Evolutionary conservation across 1,140 invertebrate species (phyloP), one percentile per base, ranked within the genome.

Genomic region (Hyposmocoma kahamanoa): DNA sequence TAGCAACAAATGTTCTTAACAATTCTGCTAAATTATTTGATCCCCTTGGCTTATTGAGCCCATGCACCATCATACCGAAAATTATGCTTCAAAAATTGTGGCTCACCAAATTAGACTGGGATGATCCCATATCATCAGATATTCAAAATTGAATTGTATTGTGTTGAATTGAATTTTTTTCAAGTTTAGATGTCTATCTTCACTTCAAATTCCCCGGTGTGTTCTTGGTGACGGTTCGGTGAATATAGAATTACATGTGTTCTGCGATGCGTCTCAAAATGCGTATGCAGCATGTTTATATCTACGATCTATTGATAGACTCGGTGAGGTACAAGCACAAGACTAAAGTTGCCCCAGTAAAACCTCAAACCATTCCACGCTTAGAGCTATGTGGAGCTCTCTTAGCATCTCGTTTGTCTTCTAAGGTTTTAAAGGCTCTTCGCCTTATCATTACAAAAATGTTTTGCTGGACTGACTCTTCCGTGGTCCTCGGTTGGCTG

Each of bases 301-400:
- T 8, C 59, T 64, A 41, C 22, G 46, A 2, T 28, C 28, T 9
- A 36, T 49, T 22, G 28, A 47, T 2, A 30, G 17, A 1, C 2
- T 38, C 10, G 30, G 32, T 18, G 13, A 36, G 6, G 26, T 52
- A 36, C 6, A 13, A 8, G 22, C 52, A 0, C 47, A 78, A 81
- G 36, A 65, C 72, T 0, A 64, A 56, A 38, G 64, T 76, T 17
- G 56, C 62, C 1, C 66, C 68, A 0, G n/a, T 81, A 1, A 66
- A 74, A 39, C 49, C 49, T 0, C 10, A 63, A 0, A 65, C 60
- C 3, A 63, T 72, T 0, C 66, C 72, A 0, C 49, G 65, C n/a
- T 39, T 76, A 2, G 73, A 75, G 30, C 38, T 76, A 0, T 62
- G 60, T 26, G 57, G 42, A 26, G 68, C 68, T 3, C 10, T 41